Conservation (phyloP, 2,797 vertebrate genomes). For the Spatula clypeata region DNA sequence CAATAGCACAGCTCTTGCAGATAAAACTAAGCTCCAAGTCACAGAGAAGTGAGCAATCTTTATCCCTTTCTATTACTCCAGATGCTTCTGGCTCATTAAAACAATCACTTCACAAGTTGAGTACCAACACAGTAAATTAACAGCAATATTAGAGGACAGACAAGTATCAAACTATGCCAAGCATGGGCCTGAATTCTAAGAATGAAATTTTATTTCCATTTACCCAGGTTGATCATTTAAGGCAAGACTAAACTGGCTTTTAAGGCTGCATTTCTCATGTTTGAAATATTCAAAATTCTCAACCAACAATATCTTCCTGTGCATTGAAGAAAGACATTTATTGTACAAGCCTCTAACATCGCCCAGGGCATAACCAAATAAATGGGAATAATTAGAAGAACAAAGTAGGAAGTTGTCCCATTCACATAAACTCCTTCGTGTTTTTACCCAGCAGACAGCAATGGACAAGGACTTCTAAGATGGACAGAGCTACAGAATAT, state of each 20-base stretch:
- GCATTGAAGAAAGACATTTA: not conserved
- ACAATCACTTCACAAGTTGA: not conserved
- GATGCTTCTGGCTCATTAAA: not conserved
- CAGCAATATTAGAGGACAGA: not conserved
- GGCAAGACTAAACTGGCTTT: not conserved
- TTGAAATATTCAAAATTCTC: not conserved
- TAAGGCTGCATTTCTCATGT: not conserved
- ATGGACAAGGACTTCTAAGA: not conserved
- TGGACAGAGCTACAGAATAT: not conserved
- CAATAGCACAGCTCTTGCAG: not conserved
- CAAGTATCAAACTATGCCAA: not conserved
- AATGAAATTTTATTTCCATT: not conserved
- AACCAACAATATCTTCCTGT: not conserved
- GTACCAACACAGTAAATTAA: not conserved
- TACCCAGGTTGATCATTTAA: not conserved
- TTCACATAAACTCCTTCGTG: not conserved
- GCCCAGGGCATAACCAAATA: not conserved
- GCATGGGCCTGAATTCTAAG: not conserved
- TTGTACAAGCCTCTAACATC: not conserved
- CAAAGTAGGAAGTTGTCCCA: not conserved
- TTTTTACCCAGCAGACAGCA: not conserved
- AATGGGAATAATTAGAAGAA: not conserved
- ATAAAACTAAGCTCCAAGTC: not conserved
- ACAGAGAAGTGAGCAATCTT: not conserved
- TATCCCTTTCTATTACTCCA: not conserved